phyloP scores from a whole-genome alignment of 2,113 vertebrate species.

The Uropsilus gracilis region DNA sequence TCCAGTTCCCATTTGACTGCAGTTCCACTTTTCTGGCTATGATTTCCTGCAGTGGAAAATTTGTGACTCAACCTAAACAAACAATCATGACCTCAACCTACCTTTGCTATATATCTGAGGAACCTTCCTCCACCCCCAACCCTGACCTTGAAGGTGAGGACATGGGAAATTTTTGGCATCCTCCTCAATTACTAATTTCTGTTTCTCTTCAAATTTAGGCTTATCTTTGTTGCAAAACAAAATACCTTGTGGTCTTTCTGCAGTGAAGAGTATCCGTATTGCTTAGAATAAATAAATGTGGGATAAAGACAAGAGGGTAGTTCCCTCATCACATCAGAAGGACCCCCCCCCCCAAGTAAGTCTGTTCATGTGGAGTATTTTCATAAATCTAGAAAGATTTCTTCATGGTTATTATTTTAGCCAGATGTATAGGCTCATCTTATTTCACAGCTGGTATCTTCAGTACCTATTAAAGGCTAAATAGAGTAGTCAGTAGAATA shows the following conservation, averaged over 20 bases:
- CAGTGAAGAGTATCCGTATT: not conserved
- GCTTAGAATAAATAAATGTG: not conserved
- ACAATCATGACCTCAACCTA: not conserved
- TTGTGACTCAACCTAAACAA: slow-evolving; percentile 51
- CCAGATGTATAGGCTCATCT: not conserved
- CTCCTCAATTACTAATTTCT: not conserved
- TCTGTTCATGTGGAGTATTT: not conserved
- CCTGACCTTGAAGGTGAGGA: fast-evolving
- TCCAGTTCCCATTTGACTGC: slow-evolving; percentile 61
- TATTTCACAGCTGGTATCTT: not conserved
- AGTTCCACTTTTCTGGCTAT: slow-evolving; percentile 37
- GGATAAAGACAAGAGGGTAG: not conserved
- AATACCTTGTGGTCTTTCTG: not conserved
- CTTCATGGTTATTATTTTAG: not conserved
- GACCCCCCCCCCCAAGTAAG: too few relatives aligned
- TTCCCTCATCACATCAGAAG: not conserved
- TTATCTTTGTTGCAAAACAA: not conserved
- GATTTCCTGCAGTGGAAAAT: slow-evolving; percentile 62
- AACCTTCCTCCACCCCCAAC: too few relatives aligned
- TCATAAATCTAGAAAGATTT: not conserved
- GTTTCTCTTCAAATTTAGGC: not conserved
- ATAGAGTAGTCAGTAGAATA: not conserved
- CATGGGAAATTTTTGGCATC: not conserved
- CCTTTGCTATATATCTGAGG: not conserved
- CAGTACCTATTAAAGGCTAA: not conserved